Evolutionary conservation across 2,888 invertebrate species (phyloP), one percentile per base, ranked within the genome.

Genomic region (Achlya flavicornis): DNA sequence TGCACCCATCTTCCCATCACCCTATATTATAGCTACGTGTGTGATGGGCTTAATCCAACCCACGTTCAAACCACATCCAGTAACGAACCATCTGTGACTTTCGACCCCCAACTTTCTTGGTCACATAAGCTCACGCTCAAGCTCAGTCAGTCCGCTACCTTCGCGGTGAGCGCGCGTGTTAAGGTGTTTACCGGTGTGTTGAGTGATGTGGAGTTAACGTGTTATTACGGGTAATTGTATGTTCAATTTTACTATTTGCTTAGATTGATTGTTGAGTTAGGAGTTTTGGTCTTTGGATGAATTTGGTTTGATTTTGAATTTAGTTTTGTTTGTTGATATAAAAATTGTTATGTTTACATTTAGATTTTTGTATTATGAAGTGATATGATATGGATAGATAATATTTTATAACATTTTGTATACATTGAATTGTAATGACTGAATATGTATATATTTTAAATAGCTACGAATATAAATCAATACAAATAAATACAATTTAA

Each of bases 21-120:
- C n/a, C n/a, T n/a, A n/a, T n/a, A n/a, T n/a, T n/a, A n/a, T n/a
- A n/a, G n/a, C n/a, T n/a, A n/a, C n/a, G n/a, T n/a, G n/a, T n/a
- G n/a, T n/a, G n/a, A n/a, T n/a, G n/a, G n/a, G n/a, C n/a, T n/a
- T n/a, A n/a, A n/a, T 14, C 3, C 5, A 46, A 46, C 14, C n/a
- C 8, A 65, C 63, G 73, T 70, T 63, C 64, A 67, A 64, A 60
- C 60, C 75, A 32, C 60, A 67, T 70, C 71, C 63, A 74, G 66
- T 66, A 46, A 64, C 46, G 26, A 68, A 41, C 32, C 8, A 63
- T 65, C 64, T 46, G 66, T 1, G 8, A 19, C 10, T 16, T 16
- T 19, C 48, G 8, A 53, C 48, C 48, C 48, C 57, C 11, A 63
- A 61, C 53, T 63, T 63, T 63, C 63, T 61, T 63, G 57, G 46